Percentiles rank a stretch among this genome's conserved stretches.
Evolutionary conservation across 2,888 invertebrate species (phyloP).

Genomic region (Mythimna loreyi): DNA sequence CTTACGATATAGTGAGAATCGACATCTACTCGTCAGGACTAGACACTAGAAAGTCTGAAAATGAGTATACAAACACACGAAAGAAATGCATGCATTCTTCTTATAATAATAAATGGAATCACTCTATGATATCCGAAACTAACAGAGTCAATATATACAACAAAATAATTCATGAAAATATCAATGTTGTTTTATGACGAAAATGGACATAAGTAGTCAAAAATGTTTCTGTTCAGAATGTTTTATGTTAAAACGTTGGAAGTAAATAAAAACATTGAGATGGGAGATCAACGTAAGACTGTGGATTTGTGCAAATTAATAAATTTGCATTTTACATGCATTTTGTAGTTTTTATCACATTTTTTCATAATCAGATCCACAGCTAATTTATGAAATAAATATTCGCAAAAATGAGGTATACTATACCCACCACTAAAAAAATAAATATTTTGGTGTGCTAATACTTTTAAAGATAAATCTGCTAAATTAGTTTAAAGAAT

Average conservation of each 20-base stretch:
- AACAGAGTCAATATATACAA: conserved; percentile 86
- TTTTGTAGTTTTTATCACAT: conserved; percentile 69
- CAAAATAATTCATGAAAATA: conserved; percentile 65
- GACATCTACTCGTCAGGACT: conserved; percentile 87
- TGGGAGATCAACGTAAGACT: conserved; percentile 69
- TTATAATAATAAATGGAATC: conserved; percentile 89
- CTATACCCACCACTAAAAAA: conserved; percentile 78
- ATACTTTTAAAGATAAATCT: conserved; percentile 84
- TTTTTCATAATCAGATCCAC: conserved; percentile 70
- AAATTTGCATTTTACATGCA: conserved; percentile 47
- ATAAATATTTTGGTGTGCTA: conserved; percentile 88
- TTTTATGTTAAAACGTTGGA: conserved; percentile 43
- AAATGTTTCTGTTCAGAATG: conserved; percentile 58
- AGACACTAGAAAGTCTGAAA: conserved; percentile 87
- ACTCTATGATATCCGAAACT: conserved; percentile 85
- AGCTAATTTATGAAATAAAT: conserved; percentile 68
- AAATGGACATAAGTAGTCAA: conserved; percentile 42
- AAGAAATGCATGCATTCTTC: conserved; percentile 90
- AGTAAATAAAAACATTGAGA: conserved; percentile 60
- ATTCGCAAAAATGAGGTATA: conserved; percentile 72
- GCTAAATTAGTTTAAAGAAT: conserved; percentile 74
- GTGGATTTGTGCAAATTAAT: conserved; percentile 59
- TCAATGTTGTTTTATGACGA: conserved; percentile 57
- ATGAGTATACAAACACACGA: conserved; percentile 88
- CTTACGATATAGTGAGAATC: conserved; percentile 88